Evolutionary conservation across 1,140 invertebrate genomes (phyloP).

Genomic region (Pseudomyrmex concolor): DNA sequence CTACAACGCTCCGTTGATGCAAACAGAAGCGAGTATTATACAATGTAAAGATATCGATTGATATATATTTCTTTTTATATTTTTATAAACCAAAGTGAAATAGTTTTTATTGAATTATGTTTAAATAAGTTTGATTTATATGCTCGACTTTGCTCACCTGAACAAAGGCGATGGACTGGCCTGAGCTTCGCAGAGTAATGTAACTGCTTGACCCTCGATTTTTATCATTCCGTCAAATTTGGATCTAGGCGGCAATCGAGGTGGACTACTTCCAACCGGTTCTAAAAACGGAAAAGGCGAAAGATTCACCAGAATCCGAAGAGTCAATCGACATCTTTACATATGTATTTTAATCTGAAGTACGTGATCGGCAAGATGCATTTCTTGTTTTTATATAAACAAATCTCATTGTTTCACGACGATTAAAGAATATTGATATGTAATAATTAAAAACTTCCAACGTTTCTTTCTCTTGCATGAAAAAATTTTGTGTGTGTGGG

Average conservation of each 20-base stretch:
- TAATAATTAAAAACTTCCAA: neutral
- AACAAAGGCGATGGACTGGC: constrained; percentile 87
- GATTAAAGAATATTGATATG: neutral
- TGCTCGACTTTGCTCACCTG: constrained; percentile 86
- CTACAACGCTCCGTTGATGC: constrained; percentile 37
- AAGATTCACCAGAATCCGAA: constrained; percentile 11
- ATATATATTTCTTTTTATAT: neutral
- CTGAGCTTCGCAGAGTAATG: constrained; percentile 88
- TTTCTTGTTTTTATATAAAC: neutral
- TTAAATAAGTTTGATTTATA: constrained; percentile 8
- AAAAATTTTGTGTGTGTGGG: neutral
- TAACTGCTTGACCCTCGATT: constrained; percentile 79
- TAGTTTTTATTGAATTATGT: neutral
- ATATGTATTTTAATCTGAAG: constrained; percentile 13
- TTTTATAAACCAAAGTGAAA: neutral
- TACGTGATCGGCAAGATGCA: constrained; percentile 38
- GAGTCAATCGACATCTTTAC: constrained; percentile 63
- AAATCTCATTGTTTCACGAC: neutral
- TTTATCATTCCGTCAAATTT: constrained; percentile 83
- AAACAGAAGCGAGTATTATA: constrained; percentile 3
- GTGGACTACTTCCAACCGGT: constrained; percentile 86
- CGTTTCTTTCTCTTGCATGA: neutral
- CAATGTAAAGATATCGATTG: constrained; percentile 60
- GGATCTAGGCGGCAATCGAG: constrained; percentile 85
- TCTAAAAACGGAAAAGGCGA: constrained; percentile 82